phyloP scores from a whole-genome alignment of 1,140 invertebrate species.

The Bradynema listronoti region DNA sequence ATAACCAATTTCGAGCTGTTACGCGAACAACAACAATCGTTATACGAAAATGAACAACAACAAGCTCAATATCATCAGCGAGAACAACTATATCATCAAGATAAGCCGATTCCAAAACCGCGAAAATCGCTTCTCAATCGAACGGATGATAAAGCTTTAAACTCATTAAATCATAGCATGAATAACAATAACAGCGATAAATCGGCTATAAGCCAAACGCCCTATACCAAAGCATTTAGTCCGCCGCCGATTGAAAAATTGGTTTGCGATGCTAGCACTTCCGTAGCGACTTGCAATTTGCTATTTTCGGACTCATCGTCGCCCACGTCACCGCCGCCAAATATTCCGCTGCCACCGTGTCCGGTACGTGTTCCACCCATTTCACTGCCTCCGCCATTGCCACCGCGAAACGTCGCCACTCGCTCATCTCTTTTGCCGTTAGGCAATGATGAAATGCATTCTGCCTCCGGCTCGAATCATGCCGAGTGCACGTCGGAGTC shows the following conservation, averaged over 20 bases:
- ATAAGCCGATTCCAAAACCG: constrained; percentile 1
- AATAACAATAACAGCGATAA: too few relatives aligned
- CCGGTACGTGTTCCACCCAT: neutral
- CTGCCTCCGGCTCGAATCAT: neutral
- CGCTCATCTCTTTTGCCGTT: neutral
- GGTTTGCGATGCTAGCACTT: neutral
- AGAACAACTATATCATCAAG: neutral
- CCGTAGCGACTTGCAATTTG: too few relatives aligned
- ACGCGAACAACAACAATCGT: neutral
- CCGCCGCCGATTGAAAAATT: too few relatives aligned
- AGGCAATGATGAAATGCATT: neutral
- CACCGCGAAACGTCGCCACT: neutral
- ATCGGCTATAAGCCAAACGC: too few relatives aligned
- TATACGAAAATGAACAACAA: neutral
- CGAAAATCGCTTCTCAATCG: constrained; percentile 2
- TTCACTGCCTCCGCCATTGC: neutral
- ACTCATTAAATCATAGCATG: too few relatives aligned
- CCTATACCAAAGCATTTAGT: too few relatives aligned
- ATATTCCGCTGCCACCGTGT: too few relatives aligned
- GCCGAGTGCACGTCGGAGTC: neutral
- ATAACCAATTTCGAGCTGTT: neutral
- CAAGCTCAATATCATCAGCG: neutral
- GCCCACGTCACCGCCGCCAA: too few relatives aligned
- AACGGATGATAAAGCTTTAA: neutral
- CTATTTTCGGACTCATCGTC: too few relatives aligned